These are phyloP conservation scores for Drosophila subpulchrella DNA, from an alignment of 1,140 invertebrate species.

Conservation along the genomic window DNA sequence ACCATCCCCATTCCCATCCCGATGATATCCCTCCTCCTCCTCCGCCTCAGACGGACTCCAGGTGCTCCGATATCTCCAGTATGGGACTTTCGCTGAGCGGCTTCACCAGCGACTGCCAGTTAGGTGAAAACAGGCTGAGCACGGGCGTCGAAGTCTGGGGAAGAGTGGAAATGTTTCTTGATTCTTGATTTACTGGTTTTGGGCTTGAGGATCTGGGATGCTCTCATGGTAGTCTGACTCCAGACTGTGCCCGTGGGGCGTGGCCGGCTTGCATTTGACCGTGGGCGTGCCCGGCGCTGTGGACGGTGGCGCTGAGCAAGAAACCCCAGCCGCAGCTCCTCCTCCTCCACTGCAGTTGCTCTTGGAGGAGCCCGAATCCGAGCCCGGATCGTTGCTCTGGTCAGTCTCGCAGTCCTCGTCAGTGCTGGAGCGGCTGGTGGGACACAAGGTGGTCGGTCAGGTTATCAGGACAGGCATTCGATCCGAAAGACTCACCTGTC, in stretches of 20 bases:
- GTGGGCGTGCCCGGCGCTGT: constrained; percentile 56
- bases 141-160: constrained; percentile 58
- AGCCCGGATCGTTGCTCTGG: constrained; percentile 55
- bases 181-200: too few species aligned
- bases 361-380: too few species aligned
- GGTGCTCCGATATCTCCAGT: constrained; percentile 90
- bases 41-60: constrained; percentile 88
- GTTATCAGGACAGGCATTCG: too few species aligned
- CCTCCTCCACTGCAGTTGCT: constrained; percentile 5
- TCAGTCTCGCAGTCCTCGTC: constrained; percentile 91
- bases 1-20: neutral
- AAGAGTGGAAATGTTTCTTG: neutral
- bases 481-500: constrained; percentile 44
- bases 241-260: constrained; percentile 38
- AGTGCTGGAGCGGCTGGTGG: constrained; percentile 86
- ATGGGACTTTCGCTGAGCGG: constrained; percentile 90
- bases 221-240: constrained; percentile 56
- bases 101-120: constrained; percentile 87
- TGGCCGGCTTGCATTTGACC: constrained; percentile 43
- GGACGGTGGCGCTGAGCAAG: constrained; percentile 46
- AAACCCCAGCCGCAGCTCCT: neutral
- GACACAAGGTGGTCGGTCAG: too few species aligned
- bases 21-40: neutral
- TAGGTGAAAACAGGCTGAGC: constrained; percentile 68
- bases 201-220: too few species aligned